Evolutionary conservation across 2,888 invertebrate genomes (phyloP), one percentile per base, ranked within the genome.

Genomic region (Leptarthrus brevirostris): DNA sequence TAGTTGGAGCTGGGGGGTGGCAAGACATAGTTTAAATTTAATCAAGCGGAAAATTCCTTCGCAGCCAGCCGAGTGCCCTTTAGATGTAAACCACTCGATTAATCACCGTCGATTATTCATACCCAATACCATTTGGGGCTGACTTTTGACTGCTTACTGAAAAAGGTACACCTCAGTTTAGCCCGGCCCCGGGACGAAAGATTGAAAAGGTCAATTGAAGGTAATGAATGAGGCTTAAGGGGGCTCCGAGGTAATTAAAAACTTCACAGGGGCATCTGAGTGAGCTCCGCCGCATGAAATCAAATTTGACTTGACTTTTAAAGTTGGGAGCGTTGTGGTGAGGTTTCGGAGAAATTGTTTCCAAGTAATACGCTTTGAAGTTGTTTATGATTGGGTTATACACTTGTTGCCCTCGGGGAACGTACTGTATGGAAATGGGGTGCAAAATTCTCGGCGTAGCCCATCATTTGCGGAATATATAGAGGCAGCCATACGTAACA

Each of bases 21-120:
- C 40, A 1, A 12, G 40, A 12, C 40, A 12, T 40, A 47, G 64
- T 64, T 64, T 64, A 64, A 64, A 64, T 64, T 64, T 64, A 64
- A 64, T 64, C 64, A 64, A 64, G 22, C 24, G 64, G 64, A 64
- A 64, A 64, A 64, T 64, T 44, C 47, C 64, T 47, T 58, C 58
- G 36, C 34, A 58, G 36, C 20, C 58, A 34, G 20, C 30, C 30
- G 56, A 36, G 34, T 18, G 58, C 58, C 58, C n/a, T 58, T 58
- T 58, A 16, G 58, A 36, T 26, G 58, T 64, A 47, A 64, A 64
- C 44, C 64, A 36, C 47, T 64, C 64, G 64, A 64, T 47, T 64
- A 64, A 64, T 64, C 64, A 47, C 47, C 47, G 64, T 64, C 64
- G 64, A 64, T 64, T 64, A 64, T 64, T 64, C 47, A 64, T 20